phyloP scores from a whole-genome alignment of 1,140 invertebrate genomes.

The Eupristina koningsbergeri region DNA sequence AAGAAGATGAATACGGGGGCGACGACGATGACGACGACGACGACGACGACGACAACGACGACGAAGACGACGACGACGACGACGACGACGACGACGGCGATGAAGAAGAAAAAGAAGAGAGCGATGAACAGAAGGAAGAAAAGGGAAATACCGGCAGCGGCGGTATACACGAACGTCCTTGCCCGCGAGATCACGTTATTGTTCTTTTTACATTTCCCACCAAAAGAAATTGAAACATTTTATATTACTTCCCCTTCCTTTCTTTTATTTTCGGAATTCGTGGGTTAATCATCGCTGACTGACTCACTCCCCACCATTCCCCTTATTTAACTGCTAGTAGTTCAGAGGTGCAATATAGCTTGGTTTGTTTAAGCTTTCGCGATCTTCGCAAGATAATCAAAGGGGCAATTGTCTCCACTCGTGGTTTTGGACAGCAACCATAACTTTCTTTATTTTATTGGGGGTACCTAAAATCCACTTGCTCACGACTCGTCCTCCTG shows the following conservation, averaged over 20 bases:
- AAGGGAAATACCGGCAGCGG: too few relatives aligned
- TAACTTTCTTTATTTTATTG: too few relatives aligned
- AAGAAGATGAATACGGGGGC: not conserved
- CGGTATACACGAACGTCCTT: conserved; percentile 63
- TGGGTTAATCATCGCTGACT: not conserved
- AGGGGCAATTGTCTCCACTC: too few relatives aligned
- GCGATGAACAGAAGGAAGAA: too few relatives aligned
- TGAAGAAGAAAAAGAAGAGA: not conserved
- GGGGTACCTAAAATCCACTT: too few relatives aligned
- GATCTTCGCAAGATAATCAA: too few relatives aligned
- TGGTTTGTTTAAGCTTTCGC: not conserved
- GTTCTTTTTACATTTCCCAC: conserved; percentile 9
- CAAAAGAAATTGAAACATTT: conserved; percentile 21
- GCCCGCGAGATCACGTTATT: conserved; percentile 43
- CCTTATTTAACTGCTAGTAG: too few relatives aligned
- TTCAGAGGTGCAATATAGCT: not conserved
- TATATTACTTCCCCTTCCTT: not conserved
- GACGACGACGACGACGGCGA: not conserved
- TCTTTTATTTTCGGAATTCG: not conserved
- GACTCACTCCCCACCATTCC: too few relatives aligned
- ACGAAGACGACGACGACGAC: not conserved
- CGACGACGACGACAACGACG: conserved; percentile 27
- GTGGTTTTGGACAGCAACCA: too few relatives aligned
- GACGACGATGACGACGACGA: conserved; percentile 20
- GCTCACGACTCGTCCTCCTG: too few relatives aligned